Conservation (phyloP, 2,797 vertebrate genomes). For the Orientallactaga sibirica region DNA sequence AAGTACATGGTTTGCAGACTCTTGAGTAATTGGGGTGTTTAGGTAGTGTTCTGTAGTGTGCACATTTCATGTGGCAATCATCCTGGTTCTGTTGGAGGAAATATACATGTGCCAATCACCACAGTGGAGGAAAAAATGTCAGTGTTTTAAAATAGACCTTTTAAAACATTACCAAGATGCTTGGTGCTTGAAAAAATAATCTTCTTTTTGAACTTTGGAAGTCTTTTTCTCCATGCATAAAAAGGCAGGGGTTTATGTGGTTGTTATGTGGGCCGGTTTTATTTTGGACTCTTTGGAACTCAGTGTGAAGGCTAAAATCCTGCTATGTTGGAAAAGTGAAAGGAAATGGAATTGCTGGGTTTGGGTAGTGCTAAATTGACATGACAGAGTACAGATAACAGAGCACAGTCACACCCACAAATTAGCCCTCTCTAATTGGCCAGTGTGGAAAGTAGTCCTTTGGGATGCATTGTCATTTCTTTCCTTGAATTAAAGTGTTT, state of each 20-base stretch:
- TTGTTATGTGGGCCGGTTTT: conserved; percentile 74
- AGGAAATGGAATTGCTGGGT: conserved; percentile 70
- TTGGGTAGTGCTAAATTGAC: conserved; percentile 81
- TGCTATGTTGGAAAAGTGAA: conserved; percentile 68
- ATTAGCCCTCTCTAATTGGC: conserved; percentile 85
- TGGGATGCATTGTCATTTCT: conserved; percentile 80
- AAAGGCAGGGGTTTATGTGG: conserved; percentile 64
- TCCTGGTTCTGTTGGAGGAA: background rate
- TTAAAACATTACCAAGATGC: conserved; percentile 41
- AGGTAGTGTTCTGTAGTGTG: background rate
- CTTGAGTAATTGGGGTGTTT: background rate
- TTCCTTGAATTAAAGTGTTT: conserved; percentile 73
- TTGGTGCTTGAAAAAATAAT: background rate
- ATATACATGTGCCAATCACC: background rate
- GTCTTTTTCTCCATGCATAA: conserved; percentile 42
- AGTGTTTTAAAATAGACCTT: conserved; percentile 36
- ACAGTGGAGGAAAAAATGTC: background rate
- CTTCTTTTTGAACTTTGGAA: conserved; percentile 44
- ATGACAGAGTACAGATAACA: conserved; percentile 82
- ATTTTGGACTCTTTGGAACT: conserved; percentile 71
- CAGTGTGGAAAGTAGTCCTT: conserved; percentile 74
- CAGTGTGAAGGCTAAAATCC: conserved; percentile 66
- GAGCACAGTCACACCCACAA: conserved; percentile 81
- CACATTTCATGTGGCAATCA: background rate
- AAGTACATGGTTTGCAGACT: background rate